Percentiles rank a stretch among this genome's conserved stretches.
These are phyloP conservation scores for Tortrix viridana DNA, from an alignment of 2,888 invertebrate species.

Conservation along the genomic window DNA sequence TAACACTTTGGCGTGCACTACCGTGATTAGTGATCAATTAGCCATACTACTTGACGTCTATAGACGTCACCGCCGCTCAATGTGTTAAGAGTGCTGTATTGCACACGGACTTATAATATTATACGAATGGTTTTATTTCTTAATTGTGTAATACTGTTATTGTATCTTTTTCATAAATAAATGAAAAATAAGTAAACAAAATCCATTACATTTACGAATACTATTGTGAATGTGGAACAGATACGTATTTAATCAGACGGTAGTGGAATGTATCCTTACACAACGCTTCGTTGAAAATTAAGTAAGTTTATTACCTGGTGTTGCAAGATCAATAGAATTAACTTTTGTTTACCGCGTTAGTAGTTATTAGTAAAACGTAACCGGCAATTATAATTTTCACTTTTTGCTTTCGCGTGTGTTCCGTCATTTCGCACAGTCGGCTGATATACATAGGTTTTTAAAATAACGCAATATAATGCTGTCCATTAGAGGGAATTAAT, in stretches of 20 bases:
- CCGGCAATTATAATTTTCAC: conserved; percentile 18
- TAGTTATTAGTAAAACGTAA: conserved; percentile 29
- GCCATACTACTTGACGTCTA: no score
- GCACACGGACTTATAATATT: no score
- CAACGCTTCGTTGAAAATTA: conserved; percentile 21
- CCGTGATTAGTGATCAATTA: no score
- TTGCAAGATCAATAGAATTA: conserved; percentile 25
- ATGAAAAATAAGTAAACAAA: no score
- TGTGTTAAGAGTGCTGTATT: no score
- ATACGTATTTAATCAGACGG: not conserved
- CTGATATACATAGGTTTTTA: not conserved
- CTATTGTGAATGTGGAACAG: conserved; percentile 1
- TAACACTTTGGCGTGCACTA: no score
- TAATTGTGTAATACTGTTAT: no score
- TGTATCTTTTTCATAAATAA: no score
- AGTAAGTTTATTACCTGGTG: conserved; percentile 14
- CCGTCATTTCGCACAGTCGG: conserved; percentile 12
- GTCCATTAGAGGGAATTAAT: conserved; percentile 6
- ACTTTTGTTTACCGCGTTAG: conserved; percentile 12
- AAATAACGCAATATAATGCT: not conserved
- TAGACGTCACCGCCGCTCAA: no score
- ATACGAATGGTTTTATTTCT: no score
- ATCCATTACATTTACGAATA: no score
- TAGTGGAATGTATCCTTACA: conserved; percentile 19
- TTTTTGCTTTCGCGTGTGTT: conserved; percentile 11